Percentiles rank a stretch among this genome's conserved stretches.
These are phyloP conservation scores for Drosophila orena DNA, from an alignment of 1,140 invertebrate species.

Conservation along the genomic window DNA sequence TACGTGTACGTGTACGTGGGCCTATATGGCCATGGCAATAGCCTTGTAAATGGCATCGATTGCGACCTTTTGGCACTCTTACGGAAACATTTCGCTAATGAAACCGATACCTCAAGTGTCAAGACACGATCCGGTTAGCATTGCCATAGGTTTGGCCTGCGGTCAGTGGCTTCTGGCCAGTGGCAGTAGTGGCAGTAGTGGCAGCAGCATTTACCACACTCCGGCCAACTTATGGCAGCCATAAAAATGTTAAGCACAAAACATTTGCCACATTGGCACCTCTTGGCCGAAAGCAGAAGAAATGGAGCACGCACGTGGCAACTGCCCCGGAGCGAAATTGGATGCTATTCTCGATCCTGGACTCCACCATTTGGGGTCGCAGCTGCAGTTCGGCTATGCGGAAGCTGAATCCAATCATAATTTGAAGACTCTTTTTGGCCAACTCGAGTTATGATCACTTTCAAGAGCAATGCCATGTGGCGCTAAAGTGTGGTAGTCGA, in stretches of 20 bases:
- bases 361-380: slow-evolving; percentile 45
- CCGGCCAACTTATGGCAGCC: slow-evolving; percentile 65
- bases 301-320: slow-evolving; percentile 79
- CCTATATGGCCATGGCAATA: slow-evolving; percentile 45
- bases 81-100: slow-evolving; percentile 81
- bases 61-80: slow-evolving; percentile 81
- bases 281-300: slow-evolving; percentile 59
- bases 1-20: too few species aligned
- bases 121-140: slow-evolving; percentile 41
- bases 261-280: slow-evolving; percentile 82
- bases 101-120: slow-evolving; percentile 82
- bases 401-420: slow-evolving; percentile 56
- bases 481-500: slow-evolving; percentile 9
- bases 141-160: slow-evolving; percentile 38
- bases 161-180: slow-evolving; percentile 55
- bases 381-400: slow-evolving; percentile 57
- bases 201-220: slow-evolving; percentile 61
- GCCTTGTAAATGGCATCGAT: slow-evolving; percentile 78
- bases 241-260: slow-evolving; percentile 80
- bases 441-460: slow-evolving; percentile 27
- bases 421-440: slow-evolving; percentile 43
- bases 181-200: slow-evolving; percentile 19
- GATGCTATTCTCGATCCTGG: slow-evolving; percentile 47
- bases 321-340: slow-evolving; percentile 49
- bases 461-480: slow-evolving; percentile 30